A percentile compares a stretch with the other conserved stretches of the same genome.
These are phyloP conservation scores for Ameiurus melas DNA, from an alignment of 2,113 vertebrate species.

Conservation along the genomic window DNA sequence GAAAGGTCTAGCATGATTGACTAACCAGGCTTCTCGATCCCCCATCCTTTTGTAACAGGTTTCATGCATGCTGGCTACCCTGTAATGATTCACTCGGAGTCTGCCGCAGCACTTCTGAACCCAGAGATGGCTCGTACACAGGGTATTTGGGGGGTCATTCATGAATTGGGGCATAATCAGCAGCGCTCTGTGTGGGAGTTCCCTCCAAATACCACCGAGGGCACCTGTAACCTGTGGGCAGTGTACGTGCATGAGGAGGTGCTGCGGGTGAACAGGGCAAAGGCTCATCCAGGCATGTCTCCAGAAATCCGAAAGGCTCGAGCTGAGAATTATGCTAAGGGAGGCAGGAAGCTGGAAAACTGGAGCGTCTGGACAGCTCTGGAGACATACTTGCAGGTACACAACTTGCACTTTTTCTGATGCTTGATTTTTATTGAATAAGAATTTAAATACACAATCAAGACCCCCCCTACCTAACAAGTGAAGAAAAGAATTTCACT, in stretches of 20 bases:
- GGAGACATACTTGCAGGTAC: conserved; percentile 79
- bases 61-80: conserved; percentile 82
- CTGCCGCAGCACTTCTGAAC: conserved; percentile 49
- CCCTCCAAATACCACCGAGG: conserved; percentile 73
- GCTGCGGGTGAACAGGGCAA: conserved; percentile 59
- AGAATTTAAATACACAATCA: no score
- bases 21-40: neutral
- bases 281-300: conserved; percentile 58
- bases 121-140: neutral
- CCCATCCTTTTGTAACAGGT: conserved; percentile 56
- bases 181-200: conserved; percentile 78
- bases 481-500: no score
- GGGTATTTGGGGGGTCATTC: conserved; percentile 66
- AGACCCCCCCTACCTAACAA: no score
- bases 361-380: conserved; percentile 70
- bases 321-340: conserved; percentile 45
- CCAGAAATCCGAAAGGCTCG: conserved; percentile 28
- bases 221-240: conserved; percentile 83
- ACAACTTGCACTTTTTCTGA: neutral
- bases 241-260: conserved; percentile 73
- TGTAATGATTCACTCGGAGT: conserved; percentile 57
- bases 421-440: neutral
- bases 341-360: conserved; percentile 51
- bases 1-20: neutral
- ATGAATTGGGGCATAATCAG: conserved; percentile 80